Evolutionary conservation across 1,140 invertebrate genomes (phyloP).

Genomic region (Melitaea cinxia): DNA sequence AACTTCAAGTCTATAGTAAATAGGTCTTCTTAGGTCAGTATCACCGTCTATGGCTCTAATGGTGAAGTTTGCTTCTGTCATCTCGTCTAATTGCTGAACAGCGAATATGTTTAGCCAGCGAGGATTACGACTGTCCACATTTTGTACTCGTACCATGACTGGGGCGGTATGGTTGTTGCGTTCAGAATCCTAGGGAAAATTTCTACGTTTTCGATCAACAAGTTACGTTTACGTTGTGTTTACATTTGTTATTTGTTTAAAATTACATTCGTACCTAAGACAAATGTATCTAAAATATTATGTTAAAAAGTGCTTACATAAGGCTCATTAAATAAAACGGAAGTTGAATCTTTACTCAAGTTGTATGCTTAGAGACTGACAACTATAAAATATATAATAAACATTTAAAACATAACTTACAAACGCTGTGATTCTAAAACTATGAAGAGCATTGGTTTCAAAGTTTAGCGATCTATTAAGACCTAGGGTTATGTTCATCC

Average conservation of each 20-base stretch:
- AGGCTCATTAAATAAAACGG: no score
- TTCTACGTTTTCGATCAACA: not conserved
- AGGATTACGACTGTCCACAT: slow-evolving; percentile 80
- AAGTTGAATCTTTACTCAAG: no score
- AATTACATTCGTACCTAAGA: no score
- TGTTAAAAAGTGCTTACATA: no score
- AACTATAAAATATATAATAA: no score
- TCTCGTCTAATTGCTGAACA: slow-evolving; percentile 80
- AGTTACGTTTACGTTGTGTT: no score
- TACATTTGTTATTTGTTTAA: no score
- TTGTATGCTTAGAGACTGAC: no score
- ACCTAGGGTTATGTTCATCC: slow-evolving; percentile 65
- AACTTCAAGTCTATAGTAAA: slow-evolving; percentile 73
- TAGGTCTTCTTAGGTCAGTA: slow-evolving; percentile 76
- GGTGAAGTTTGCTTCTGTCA: slow-evolving; percentile 62
- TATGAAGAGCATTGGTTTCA: slow-evolving; percentile 65
- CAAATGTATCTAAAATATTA: no score
- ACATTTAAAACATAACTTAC: no score
- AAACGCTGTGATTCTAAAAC: slow-evolving; percentile 67
- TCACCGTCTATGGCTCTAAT: slow-evolving; percentile 83
- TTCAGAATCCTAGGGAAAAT: slow-evolving; percentile 62
- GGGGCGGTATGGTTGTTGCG: slow-evolving; percentile 71
- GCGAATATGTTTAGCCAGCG: slow-evolving; percentile 80
- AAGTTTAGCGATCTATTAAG: slow-evolving; percentile 56
- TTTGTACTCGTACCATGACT: slow-evolving; percentile 80